Conservation (phyloP, 2,888 invertebrate species). For the Cybosia mesomella region DNA sequence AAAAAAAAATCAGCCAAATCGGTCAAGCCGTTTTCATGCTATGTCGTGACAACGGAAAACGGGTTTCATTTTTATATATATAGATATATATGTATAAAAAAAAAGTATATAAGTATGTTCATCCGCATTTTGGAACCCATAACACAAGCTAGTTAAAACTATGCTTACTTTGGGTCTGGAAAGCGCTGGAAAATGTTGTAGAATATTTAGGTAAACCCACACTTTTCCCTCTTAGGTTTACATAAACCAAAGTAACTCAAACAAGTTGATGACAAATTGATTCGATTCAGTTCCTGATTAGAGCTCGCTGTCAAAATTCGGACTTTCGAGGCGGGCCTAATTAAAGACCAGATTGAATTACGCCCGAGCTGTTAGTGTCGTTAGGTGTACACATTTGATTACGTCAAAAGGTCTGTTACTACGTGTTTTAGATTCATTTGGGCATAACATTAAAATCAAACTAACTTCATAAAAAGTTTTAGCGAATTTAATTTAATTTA, state of each 20-base stretch:
- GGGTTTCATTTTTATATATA: too few relatives aligned
- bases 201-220: too few relatives aligned
- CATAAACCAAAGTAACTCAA: background rate
- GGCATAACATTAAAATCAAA: background rate
- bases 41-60: too few relatives aligned
- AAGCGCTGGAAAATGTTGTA: too few relatives aligned
- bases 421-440: background rate
- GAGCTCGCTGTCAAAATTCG: background rate
- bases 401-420: background rate
- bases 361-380: background rate
- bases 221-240: background rate
- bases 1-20: too few relatives aligned
- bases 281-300: constrained; percentile 2
- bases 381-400: constrained; percentile 2
- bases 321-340: background rate
- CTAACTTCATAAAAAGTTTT: background rate
- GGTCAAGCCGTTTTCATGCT: too few relatives aligned
- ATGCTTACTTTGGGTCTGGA: too few relatives aligned
- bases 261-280: background rate
- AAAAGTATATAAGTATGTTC: too few relatives aligned
- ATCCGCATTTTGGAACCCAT: too few relatives aligned
- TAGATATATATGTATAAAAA: too few relatives aligned
- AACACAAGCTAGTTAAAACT: too few relatives aligned
- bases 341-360: constrained; percentile 2
- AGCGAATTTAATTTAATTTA: too few relatives aligned